Percentiles rank a stretch among this genome's conserved stretches.
These are phyloP conservation scores for Ferrisia virgata DNA, from an alignment of 2,888 invertebrate species.

Conservation along the genomic window DNA sequence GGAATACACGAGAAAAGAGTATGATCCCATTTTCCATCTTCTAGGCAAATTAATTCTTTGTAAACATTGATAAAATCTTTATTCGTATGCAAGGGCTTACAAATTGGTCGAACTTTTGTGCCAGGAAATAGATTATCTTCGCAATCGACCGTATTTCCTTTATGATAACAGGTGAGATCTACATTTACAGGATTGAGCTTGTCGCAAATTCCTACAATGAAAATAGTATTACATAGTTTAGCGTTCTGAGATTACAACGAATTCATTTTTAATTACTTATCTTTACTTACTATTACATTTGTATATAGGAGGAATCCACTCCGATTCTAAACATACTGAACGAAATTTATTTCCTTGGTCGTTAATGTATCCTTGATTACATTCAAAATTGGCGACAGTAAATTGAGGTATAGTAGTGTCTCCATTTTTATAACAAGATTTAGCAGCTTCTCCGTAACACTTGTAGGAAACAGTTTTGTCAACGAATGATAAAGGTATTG, in stretches of 20 bases:
- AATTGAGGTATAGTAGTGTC: neutral
- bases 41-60: neutral
- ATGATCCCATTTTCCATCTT: slow-evolving; percentile 26
- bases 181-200: neutral
- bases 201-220: neutral
- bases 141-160: neutral
- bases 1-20: neutral
- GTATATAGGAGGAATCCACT: neutral
- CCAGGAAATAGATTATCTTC: neutral
- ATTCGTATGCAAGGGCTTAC: neutral
- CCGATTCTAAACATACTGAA: neutral
- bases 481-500: neutral
- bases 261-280: no score
- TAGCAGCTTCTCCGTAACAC: neutral
- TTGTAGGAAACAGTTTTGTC: neutral
- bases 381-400: neutral
- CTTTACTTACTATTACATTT: neutral
- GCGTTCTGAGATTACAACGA: no score
- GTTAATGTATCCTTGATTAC: neutral
- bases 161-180: neutral
- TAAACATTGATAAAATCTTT: neutral
- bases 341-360: neutral
- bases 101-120: neutral
- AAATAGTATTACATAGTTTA: no score
- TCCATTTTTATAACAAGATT: neutral